Evolutionary conservation across 1,140 invertebrate species (phyloP), one percentile per base, ranked within the genome.

Genomic region (Drosophila auraria): DNA sequence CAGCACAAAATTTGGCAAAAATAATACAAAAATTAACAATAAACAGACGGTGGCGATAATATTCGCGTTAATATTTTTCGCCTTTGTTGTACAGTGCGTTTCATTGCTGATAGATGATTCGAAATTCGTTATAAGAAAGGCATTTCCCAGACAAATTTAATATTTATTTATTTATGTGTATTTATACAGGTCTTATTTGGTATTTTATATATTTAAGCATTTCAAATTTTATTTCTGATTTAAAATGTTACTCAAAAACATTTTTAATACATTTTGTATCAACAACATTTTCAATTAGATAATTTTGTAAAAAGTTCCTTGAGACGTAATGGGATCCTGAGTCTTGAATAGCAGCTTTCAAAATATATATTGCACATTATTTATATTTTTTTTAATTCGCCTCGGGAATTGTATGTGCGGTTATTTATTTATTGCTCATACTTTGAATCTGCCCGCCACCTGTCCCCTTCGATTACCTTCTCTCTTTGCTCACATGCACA

Each of bases 31-130:
- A 40, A 69, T 62, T 58, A 73, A 73, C 36, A 72, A 73, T 53
- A 89, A 87, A 78, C 80, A 87, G 72, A 64, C 80, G 69, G 61
- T 73, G 69, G 63, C 71, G 75, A 89, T 90, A 82, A 84, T 83
- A 75, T 75, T 83, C 27, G 66, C 54, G 36, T 70, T 74, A 66
- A 65, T 69, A 66, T 80, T 68, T 76, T 56, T 50, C 54, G 49
- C 14, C 12, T 62, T 75, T 62, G 14, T 47, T 59, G 47, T 69
- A 42, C 49, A 75, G 65, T 45, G 38, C 40, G 53, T 47, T 61
- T 72, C 33, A 56, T 42, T 61, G 49, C 14, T 69, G 50, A 45
- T 17, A 25, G 11, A 23, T 9, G 11, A 17, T 36, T 36, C 33
- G 9, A 36, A 33, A 11, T 36, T 36, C 33, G 9, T 36, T 36